Base-by-base conservation (phyloP, 2,797 vertebrate genomes). In the Lepus oiostolus region DNA sequence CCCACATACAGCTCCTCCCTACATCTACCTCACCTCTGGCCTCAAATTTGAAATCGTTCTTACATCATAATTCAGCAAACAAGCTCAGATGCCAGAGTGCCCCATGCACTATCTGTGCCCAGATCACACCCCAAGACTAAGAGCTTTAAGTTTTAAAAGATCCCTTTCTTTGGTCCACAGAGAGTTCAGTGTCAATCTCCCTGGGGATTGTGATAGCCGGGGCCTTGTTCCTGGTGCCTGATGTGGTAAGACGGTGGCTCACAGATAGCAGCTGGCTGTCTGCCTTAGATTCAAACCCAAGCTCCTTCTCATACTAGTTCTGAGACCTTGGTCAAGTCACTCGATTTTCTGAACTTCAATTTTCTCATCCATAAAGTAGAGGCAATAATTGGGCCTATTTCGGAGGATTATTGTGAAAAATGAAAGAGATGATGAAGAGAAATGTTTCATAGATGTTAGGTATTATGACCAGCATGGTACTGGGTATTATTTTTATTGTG, bases 341-440 rank as follows among this genome's bases (percentile, higher is more conserved):
- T 91, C 63, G 52, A 84, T 77, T 80, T 65, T 47, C 75, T 80
- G 63, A 84, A 52, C 28, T 52, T 93, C 38, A 30, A 26, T 91
- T 86, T 96, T 13, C 8, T 83, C n/a, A 21, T 19, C 42, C 30
- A 54, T 52, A 76, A 95, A 86, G 81, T 22, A 72, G 54, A 90
- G 47, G 16, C 26, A 62, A 67, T 74, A 47, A 42, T 16, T 42
- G 52, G 35, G 19, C 16, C 60, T 60, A 32, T 42, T 50, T 86
- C 42, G 47, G 62, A 80, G 62, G 19, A 65, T 22, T 67, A 30
- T 54, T 50, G 22, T 21, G 26, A 89, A 54, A 38, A 77, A 8
- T 60, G 54, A 80, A 47, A 83, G 76, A 72, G 13, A 38, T 28
- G 21, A 88, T 62, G 30, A n/a, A 68, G 13, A 0, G 22, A 86